Percentiles rank a stretch among this genome's conserved stretches.
Conservation (phyloP, 2,113 vertebrate species). For the Indri indri region DNA sequence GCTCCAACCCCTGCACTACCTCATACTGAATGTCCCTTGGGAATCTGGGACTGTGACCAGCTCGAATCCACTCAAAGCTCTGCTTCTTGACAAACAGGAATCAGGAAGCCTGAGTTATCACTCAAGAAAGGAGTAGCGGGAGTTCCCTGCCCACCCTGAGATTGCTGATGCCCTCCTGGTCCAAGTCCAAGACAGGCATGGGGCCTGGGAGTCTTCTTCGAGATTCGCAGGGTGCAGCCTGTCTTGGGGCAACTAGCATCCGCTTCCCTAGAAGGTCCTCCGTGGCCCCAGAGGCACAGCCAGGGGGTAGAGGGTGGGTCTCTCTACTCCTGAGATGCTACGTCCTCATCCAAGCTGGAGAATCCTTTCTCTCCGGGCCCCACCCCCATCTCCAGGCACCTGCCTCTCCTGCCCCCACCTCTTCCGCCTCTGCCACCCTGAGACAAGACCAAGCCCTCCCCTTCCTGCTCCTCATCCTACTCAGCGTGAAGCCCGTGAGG, state of each 20-base stretch:
- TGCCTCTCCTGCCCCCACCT: background rate
- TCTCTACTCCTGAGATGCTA: background rate
- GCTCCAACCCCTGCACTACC: no score
- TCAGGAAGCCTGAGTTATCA: background rate
- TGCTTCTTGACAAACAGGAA: background rate
- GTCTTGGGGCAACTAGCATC: background rate
- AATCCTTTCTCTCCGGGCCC: background rate
- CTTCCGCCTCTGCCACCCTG: no score
- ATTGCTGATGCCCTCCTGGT: background rate
- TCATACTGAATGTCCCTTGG: rapidly evolving
- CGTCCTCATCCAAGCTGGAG: background rate
- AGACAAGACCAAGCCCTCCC: background rate
- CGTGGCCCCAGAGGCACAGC: no score
- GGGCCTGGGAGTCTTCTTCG: background rate
- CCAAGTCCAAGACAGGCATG: background rate
- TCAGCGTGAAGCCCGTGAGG: no score
- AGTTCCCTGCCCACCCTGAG: background rate
- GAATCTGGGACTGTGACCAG: background rate
- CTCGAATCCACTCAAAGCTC: background rate
- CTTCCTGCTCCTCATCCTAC: background rate
- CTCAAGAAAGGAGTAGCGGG: background rate
- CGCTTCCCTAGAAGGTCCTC: background rate
- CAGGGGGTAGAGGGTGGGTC: background rate
- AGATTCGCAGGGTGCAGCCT: background rate
- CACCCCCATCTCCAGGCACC: background rate